Base-by-base conservation (phyloP, 2,888 invertebrate genomes). In the Himalopsyche japonica region DNA sequence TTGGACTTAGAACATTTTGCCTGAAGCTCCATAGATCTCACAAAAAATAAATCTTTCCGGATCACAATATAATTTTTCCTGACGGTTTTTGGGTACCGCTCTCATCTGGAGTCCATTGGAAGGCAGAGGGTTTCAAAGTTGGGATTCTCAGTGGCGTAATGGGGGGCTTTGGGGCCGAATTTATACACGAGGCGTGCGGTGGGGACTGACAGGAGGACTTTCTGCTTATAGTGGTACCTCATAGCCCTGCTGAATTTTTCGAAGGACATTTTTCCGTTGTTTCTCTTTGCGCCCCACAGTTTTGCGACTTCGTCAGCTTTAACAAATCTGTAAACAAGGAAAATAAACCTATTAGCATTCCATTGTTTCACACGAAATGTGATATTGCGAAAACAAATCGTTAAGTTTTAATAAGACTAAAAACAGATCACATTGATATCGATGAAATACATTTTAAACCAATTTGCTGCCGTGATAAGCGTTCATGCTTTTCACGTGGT, bases 161-260 rank as follows among this genome's bases (percentile, higher is more conserved):
- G 95, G 34, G 94, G 95, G 1, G 97, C 97, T 87, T 95, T 96
- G 86, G 94, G 94, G 0, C 96, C 96, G 90, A 97, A 97, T 89
- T 96, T 95, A 91, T 97, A 97, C 80, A 96, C 96, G 86, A 96
- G 92, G 80, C 96, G 93, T 70, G 95, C 94, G 15, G 95, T 95
- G 84, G 95, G 93, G 12, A 96, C 96, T 4, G 96, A 95, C 80
- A 94, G 93, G 83, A 96, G 93, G 30, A 96, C 95, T 87, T 94
- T 91, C 88, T 95, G 95, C 89, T 95, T 94, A 91, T 97, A 97
- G 90, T 97, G 96, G 90, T 97, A 97, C 89, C 96, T 94, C 95
- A 98, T 97, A 20, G 98, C 98, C 87, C 98, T 91, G 90, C 97
- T 97, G 88, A 98, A 94, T 91, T 98, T 98, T 90, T 98, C 98